These are phyloP conservation scores for Empis livida DNA, from an alignment of 2,888 invertebrate species.

Conservation along the genomic window DNA sequence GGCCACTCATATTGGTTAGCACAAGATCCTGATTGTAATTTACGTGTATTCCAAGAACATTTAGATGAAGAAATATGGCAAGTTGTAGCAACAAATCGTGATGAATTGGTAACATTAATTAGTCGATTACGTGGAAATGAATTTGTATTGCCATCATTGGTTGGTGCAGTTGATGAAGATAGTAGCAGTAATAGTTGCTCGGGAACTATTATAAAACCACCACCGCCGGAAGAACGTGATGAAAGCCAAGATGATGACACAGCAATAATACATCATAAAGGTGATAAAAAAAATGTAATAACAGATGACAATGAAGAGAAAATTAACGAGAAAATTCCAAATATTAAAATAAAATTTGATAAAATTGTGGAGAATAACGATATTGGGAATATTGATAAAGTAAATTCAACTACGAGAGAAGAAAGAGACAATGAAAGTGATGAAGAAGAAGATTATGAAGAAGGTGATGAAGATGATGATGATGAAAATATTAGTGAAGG, in stretches of 20 bases:
- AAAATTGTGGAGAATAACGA: constrained; percentile 5
- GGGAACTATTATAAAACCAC: constrained; percentile 17
- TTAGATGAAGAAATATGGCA: constrained; percentile 94
- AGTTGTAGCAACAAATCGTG: constrained; percentile 74
- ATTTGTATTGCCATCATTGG: constrained; percentile 41
- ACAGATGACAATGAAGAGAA: constrained; percentile 12
- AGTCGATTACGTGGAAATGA: constrained; percentile 59
- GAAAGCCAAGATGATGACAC: constrained; percentile 39
- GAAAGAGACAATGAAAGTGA: background rate
- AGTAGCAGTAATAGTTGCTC: constrained; percentile 42
- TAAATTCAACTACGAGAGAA: background rate
- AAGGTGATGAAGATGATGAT: constrained; percentile 19
- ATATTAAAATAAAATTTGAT: constrained; percentile 29
- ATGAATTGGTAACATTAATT: constrained; percentile 69
- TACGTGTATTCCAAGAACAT: constrained; percentile 89
- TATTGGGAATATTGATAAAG: constrained; percentile 10
- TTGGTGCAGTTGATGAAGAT: constrained; percentile 48
- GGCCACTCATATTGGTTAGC: constrained; percentile 94
- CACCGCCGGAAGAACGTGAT: constrained; percentile 34
- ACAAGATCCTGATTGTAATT: constrained; percentile 73
- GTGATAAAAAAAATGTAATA: constrained; percentile 13
- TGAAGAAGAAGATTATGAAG: constrained; percentile 17
- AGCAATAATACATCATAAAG: constrained; percentile 19
- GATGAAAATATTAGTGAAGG: constrained; percentile 15
- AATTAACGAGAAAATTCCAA: constrained; percentile 21